Percentiles rank a stretch among this genome's conserved stretches.
Conservation (phyloP, 2,113 vertebrate genomes). For the Charadrius vociferus region DNA sequence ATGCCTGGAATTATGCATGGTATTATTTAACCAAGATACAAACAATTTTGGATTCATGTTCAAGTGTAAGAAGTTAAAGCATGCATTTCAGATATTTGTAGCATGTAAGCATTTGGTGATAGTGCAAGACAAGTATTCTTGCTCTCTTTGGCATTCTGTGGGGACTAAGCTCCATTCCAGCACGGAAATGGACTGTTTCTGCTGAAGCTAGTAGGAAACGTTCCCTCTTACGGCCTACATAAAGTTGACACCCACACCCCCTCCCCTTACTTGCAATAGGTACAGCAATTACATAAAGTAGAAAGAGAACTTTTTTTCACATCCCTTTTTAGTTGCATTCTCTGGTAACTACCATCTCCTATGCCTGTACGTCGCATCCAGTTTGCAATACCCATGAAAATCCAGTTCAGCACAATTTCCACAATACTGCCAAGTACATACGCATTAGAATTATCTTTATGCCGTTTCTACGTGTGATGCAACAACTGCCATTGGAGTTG, state of each 20-base stretch:
- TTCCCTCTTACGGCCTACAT: accelerated
- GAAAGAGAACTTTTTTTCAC: not conserved
- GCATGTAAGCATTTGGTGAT: not conserved
- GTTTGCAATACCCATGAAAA: not conserved
- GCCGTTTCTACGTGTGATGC: not conserved
- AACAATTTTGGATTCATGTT: not conserved
- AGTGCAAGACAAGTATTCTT: not conserved
- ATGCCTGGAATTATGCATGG: not conserved
- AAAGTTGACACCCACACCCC: not conserved
- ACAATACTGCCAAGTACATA: not conserved
- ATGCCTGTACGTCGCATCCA: accelerated
- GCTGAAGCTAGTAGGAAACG: not conserved
- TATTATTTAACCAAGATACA: not conserved
- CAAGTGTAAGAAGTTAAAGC: not conserved
- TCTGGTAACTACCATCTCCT: not conserved
- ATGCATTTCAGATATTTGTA: not conserved
- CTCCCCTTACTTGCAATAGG: not conserved
- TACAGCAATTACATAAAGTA: not conserved
- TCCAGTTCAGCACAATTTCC: not conserved
- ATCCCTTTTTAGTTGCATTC: not conserved
- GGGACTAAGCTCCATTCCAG: not conserved
- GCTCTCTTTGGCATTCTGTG: not conserved
- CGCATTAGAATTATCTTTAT: not conserved
- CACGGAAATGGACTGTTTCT: not conserved
- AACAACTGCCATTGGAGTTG: not conserved